Base-by-base conservation (phyloP, 2,888 invertebrate species). In the Catocala nupta region DNA sequence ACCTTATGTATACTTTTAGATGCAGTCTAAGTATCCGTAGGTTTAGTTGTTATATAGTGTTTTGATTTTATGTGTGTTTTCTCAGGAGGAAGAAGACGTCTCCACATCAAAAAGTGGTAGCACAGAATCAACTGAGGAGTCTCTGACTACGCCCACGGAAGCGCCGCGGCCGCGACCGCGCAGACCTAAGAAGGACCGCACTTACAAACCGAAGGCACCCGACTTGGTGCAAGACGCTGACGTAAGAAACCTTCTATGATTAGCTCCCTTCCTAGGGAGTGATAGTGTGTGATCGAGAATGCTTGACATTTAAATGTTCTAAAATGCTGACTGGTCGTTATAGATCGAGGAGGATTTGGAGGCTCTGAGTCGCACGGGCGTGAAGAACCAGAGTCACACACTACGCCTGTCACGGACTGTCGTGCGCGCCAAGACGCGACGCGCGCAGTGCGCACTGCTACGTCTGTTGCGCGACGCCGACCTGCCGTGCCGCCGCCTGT, bases 301-400 rank as follows among this genome's bases (percentile, higher is more conserved):
- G 25, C 25, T 25, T 25, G 25, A 25, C 25, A 25, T 25, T 25
- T 25, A 25, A 3, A 25, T 25, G 25, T 25, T 25, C 25, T 25
- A 25, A 25, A 25, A 25, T 25, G 25, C 25, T 25, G 25, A 13
- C 13, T 11, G 5, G 43, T 43, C 13, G 16, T 1, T 2, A 6
- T 57, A 97, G 97, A 95, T 98, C 79, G 98, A 98, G 81, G 98
- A 98, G 80, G 99, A 99, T 88, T 96, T 99, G 50, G 97, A 97
- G 74, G 96, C 96, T 73, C 92, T 99, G 58, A 95, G 95, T 49
- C 95, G 95, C 51, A 96, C 96, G 45, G 98, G 98, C 0, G 94
- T 99, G 57, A 97, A 98, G 88, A 98, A 98, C 90, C 97, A 98
- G 84, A 96, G 96, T 13, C 98, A 99, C 82, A 99, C 99, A 0